Conservation (phyloP, 64 coral and sea anemone genomes). For the Anthopleura sola region DNA sequence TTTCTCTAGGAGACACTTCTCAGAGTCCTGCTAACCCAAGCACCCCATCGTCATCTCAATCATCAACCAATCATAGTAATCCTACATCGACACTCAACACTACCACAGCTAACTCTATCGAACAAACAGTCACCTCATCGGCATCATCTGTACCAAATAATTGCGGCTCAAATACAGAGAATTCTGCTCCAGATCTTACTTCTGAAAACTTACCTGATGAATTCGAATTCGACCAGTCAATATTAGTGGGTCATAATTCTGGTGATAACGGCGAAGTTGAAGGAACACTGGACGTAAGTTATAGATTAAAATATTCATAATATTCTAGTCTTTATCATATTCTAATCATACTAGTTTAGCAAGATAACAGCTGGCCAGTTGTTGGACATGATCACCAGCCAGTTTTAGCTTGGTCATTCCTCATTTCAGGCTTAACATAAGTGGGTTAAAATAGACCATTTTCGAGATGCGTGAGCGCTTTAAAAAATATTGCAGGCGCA, state of each 20-base stretch:
- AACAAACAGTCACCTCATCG: conserved; percentile 24
- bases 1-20: not conserved
- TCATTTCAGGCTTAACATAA: too few relatives aligned
- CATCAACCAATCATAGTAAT: conserved; percentile 4
- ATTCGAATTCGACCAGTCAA: conserved; percentile 67
- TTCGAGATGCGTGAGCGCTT: too few relatives aligned
- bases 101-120: conserved; percentile 11
- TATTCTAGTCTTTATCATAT: too few relatives aligned
- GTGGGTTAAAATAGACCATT: too few relatives aligned
- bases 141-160: conserved; percentile 22
- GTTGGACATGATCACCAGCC: too few relatives aligned
- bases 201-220: conserved; percentile 79
- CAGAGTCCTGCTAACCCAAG: not conserved
- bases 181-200: conserved; percentile 62
- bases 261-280: conserved; percentile 64
- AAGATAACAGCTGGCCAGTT: too few relatives aligned
- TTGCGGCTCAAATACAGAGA: conserved; percentile 26
- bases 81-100: not conserved
- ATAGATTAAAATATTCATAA: too few relatives aligned
- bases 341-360: too few relatives aligned
- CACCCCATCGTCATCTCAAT: conserved; percentile 14
- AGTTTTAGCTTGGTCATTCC: too few relatives aligned
- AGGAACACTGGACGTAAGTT: conserved; percentile 82
- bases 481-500: too few relatives aligned
- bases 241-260: conserved; percentile 38